Evolutionary conservation across 1,140 invertebrate species (phyloP), one percentile per base, ranked within the genome.

Genomic region (Drosophila lacertosa): DNA sequence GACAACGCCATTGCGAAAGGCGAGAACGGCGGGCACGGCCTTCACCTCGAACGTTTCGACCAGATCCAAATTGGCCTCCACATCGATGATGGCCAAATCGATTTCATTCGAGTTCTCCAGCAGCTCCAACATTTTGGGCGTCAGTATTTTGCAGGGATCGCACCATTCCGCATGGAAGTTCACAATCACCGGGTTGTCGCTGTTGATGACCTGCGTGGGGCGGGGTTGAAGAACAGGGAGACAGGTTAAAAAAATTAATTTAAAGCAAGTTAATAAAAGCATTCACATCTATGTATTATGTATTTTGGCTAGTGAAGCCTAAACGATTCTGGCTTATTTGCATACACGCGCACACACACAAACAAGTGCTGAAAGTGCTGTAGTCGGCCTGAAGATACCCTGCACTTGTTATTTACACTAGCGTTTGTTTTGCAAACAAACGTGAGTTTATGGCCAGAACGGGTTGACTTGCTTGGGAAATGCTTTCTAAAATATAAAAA

Each of bases 141-240:
- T 98, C 2, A 99, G 92, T 58, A 98, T 95, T 92, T 98, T 98
- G 91, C 98, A 99, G 0, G 98, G 98, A 83, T 98, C 97, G 92
- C 98, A 95, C 98, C 98, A 99, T 72, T 97, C 95, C 3, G 96
- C 96, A 79, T 97, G 96, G 88, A 97, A 97, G 91, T 97, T 97
- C 2, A 97, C 96, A 91, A 97, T 96, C 5, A 97, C 96, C 20
- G 96, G 95, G 74, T 95, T 94, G 35, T 94, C 93, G 80, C 95
- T 96, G 83, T 96, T 96, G 94, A 97, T 95, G 26, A 96, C 96
- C 93, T 96, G 73, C 3, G 89, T n/a, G 9, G 2, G 6, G 22
- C 15, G 5, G 7, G 2, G 13, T 16, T 4, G 24, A 45, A 40
- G 35, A 22, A 44, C 22, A 18, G 7, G n/a, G 16, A 2, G 6